Conservation (phyloP, 2,113 vertebrate genomes). For the Python bivittatus region DNA sequence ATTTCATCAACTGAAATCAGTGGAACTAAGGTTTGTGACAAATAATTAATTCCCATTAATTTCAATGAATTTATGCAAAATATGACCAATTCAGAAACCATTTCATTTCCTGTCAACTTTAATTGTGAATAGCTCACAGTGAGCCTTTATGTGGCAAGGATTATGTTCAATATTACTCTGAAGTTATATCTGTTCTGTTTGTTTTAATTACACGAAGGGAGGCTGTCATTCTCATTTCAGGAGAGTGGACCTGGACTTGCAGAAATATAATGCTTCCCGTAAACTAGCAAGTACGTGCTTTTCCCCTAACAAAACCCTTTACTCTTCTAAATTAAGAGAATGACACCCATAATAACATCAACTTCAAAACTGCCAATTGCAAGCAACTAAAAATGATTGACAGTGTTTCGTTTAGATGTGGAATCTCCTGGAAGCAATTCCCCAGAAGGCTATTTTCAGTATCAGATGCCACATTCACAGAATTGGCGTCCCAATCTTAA, state of each 20-base stretch:
- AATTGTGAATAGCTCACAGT: neutral
- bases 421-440: neutral
- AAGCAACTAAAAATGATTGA: conserved; percentile 24
- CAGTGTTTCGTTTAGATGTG: neutral
- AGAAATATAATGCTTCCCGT: neutral
- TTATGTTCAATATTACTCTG: neutral
- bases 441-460: neutral
- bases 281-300: neutral
- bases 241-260: neutral
- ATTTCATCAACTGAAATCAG: neutral
- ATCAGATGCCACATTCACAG: neutral
- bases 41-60: neutral
- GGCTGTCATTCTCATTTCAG: neutral
- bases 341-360: neutral
- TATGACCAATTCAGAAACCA: neutral
- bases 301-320: conserved; percentile 16
- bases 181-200: neutral
- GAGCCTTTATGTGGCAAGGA: neutral
- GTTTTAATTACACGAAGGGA: neutral
- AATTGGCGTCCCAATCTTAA: neutral
- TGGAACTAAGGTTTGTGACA: neutral
- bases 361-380: neutral
- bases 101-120: neutral
- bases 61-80: neutral
- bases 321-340: neutral